phyloP scores from a whole-genome alignment of 1,140 invertebrate genomes.

The Metopolophium dirhodum region DNA sequence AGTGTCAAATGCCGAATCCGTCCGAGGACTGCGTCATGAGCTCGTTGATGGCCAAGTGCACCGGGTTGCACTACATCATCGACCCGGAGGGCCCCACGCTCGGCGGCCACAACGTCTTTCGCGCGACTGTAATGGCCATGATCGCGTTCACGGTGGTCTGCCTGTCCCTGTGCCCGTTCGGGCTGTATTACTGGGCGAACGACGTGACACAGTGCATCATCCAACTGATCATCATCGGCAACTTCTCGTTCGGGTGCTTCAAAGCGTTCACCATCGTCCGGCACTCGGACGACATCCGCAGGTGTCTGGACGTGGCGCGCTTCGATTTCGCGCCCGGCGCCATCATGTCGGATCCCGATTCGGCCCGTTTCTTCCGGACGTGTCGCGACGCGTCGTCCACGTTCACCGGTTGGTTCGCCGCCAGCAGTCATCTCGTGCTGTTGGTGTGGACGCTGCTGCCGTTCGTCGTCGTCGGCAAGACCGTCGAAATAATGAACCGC shows the following conservation, averaged over 20 bases:
- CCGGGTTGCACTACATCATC: neutral
- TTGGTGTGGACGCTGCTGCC: neutral
- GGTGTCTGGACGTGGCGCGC: neutral
- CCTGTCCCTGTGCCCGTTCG: neutral
- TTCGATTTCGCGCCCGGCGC: neutral
- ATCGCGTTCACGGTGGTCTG: neutral
- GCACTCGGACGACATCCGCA: neutral
- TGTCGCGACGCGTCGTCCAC: neutral
- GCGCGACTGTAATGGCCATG: neutral
- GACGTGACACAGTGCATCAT: neutral
- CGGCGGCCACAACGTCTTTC: neutral
- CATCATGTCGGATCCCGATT: neutral
- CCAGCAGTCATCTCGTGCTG: neutral
- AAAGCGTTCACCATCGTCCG: neutral
- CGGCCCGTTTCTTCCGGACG: neutral
- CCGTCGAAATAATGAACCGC: neutral
- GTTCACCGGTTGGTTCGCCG: neutral
- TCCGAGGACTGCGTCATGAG: neutral
- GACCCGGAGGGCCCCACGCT: neutral
- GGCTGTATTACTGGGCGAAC: neutral
- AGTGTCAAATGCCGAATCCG: neutral
- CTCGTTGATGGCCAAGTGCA: neutral
- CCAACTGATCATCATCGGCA: neutral
- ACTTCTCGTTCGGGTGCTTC: neutral
- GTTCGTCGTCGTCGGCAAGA: neutral